phyloP scores from a whole-genome alignment of 2,797 vertebrate species.

The Falco rusticolus region DNA sequence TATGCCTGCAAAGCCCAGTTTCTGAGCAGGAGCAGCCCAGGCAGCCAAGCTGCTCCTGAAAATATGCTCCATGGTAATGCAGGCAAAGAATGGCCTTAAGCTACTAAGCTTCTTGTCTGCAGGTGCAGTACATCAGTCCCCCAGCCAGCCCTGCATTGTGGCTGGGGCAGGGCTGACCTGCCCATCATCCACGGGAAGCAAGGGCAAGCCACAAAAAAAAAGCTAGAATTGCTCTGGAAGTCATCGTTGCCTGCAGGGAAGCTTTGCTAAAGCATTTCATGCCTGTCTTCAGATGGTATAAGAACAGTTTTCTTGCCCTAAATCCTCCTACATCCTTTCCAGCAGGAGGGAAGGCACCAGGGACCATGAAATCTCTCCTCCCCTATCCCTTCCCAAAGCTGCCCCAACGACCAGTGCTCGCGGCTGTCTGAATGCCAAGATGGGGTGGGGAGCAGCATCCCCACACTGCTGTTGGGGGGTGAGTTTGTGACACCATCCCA shows the following conservation, averaged over 20 bases:
- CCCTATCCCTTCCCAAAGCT: not conserved
- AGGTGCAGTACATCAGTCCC: not conserved
- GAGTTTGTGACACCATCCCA: not conserved
- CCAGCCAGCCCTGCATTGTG: fast-evolving
- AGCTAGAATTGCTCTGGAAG: constrained; percentile 15
- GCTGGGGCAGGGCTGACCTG: not conserved
- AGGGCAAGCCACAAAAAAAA: not conserved
- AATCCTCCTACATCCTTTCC: constrained; percentile 5
- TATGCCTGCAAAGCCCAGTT: not conserved
- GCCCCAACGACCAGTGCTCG: not conserved
- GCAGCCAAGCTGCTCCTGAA: not conserved
- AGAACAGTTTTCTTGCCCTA: constrained; percentile 29
- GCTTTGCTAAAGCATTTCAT: constrained; percentile 49
- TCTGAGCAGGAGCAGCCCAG: not conserved
- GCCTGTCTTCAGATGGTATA: constrained; percentile 14
- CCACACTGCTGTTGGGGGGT: not conserved
- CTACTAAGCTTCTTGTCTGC: not conserved
- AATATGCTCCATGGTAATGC: not conserved
- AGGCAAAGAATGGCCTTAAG: not conserved
- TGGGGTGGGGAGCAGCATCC: not conserved
- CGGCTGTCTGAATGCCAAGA: fast-evolving
- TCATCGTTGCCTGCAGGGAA: not conserved
- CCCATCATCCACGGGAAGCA: not conserved
- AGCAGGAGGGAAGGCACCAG: not conserved
- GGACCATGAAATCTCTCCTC: not conserved